Evolutionary conservation across 2,888 invertebrate genomes (phyloP), one percentile per base, ranked within the genome.

Genomic region (Lordiphosa fenestrarum): DNA sequence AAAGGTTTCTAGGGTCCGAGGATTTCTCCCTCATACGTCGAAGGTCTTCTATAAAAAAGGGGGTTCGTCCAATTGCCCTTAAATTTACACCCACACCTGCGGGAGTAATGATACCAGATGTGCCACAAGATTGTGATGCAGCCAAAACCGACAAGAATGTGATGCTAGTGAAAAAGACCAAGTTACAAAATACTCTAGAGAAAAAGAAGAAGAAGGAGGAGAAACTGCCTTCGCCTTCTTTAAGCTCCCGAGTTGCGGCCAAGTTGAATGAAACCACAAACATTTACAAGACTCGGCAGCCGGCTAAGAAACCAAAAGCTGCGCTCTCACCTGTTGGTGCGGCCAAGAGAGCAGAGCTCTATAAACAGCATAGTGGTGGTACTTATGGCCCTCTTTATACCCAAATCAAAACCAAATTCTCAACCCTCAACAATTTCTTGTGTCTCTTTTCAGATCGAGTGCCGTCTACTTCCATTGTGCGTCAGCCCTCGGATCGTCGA

Each of bases 401-500:
- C 23, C 23, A 6, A 1, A 25, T 6, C 2, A 6, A 6, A 25
- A 6, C 23, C 23, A 25, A 25, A 25, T 6, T 25, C 23, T 44
- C 15, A 44, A 19, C 10, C 13, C 9, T n/a, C 41, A n/a, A 9
- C 9, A 2, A 7, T 25, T 21, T n/a, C 13, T 0, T 6, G 23
- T 23, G 23, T 25, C 0, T 48, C 42, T 7, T 66, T 66, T 0
- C 47, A 89, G 89, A 90, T 81, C 89, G 89, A 35, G 85, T 87
- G 49, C 86, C 88, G 62, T 78, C 88, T 65, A 74, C 87, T 57
- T 87, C 89, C 37, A 88, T 89, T 68, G 87, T 87, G 61, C 86
- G 89, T 47, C 90, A 90, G 58, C 89, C 89, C 13, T 89, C 89
- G 59, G 89, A 90, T 74, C 88, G 89, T 56, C 75, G 89, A 63